A percentile compares a stretch with the other conserved stretches of the same genome.
Conservation (phyloP, 2,113 vertebrate species). For the Spilogale gracilis region DNA sequence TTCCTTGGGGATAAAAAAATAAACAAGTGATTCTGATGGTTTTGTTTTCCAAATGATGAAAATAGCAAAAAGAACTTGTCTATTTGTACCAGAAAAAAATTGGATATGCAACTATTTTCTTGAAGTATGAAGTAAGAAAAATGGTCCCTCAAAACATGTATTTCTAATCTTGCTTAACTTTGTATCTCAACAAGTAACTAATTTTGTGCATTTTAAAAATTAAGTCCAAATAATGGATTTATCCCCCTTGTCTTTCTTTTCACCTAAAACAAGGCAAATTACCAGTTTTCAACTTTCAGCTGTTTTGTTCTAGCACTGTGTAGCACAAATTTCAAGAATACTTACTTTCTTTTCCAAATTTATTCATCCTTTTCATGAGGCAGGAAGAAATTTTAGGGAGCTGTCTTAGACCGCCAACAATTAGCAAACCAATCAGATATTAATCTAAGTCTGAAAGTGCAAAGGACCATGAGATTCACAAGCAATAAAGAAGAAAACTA, state of each 20-base stretch:
- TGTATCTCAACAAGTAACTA: neutral
- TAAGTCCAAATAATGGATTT: neutral
- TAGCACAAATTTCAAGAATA: slow-evolving; percentile 2
- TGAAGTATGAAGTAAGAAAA: slow-evolving; percentile 35
- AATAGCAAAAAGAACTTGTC: slow-evolving; percentile 7
- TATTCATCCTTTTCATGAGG: neutral
- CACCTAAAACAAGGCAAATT: slow-evolving; percentile 37
- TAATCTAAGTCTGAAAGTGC: slow-evolving; percentile 29
- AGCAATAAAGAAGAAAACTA: neutral
- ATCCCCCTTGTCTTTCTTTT: slow-evolving; percentile 16
- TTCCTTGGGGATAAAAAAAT: neutral
- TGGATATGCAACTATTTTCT: slow-evolving; percentile 27
- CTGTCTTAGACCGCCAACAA: neutral
- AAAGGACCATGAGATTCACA: neutral
- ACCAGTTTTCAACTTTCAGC: slow-evolving; percentile 20
- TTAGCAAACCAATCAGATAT: slow-evolving; percentile 35
- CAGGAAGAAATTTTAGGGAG: neutral
- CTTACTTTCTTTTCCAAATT: slow-evolving; percentile 15
- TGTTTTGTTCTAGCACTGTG: neutral
- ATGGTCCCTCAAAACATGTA: slow-evolving; percentile 1
- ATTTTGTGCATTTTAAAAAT: slow-evolving; percentile 23
- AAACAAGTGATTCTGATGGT: neutral
- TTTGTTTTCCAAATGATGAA: slow-evolving; percentile 62
- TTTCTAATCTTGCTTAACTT: neutral
- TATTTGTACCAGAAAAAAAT: slow-evolving; percentile 35